A percentile compares a stretch with the other conserved stretches of the same genome.
These are phyloP conservation scores for Chromoteleia sp. DNA, from an alignment of 2,888 invertebrate species.

Conservation along the genomic window DNA sequence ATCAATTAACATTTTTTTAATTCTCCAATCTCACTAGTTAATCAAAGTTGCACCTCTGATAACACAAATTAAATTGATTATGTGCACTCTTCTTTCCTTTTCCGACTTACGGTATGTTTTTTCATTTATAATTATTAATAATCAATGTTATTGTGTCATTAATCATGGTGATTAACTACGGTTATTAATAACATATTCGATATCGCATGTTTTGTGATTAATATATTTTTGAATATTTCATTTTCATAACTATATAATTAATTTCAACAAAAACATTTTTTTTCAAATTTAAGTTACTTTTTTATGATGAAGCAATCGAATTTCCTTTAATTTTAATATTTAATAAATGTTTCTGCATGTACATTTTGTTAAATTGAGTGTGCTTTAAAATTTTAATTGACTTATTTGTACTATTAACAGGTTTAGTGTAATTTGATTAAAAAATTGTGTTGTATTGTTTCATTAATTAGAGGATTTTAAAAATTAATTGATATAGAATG, in stretches of 20 bases:
- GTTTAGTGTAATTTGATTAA: too few species aligned
- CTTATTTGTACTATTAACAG: neutral
- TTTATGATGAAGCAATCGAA: neutral
- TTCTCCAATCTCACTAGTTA: conserved; percentile 9
- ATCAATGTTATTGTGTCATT: conserved; percentile 2
- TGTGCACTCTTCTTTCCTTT: conserved; percentile 32
- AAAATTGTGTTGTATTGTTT: too few species aligned
- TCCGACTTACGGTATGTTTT: conserved; percentile 36
- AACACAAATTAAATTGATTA: conserved; percentile 63
- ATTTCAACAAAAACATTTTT: neutral
- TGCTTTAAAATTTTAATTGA: neutral
- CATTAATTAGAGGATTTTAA: too few species aligned
- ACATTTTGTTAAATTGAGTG: neutral
- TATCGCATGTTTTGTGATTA: conserved; percentile 12
- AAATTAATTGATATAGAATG: too few species aligned
- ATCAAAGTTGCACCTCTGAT: conserved; percentile 20
- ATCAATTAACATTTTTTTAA: neutral
- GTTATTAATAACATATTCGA: conserved; percentile 4
- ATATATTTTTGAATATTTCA: neutral
- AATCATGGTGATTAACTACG: neutral
- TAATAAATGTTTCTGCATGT: neutral
- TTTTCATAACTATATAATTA: neutral
- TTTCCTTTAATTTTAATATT: neutral
- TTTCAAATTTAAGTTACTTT: neutral
- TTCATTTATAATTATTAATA: conserved; percentile 18